phyloP scores from a whole-genome alignment of 1,140 invertebrate genomes.

The Triops longicaudatus region DNA sequence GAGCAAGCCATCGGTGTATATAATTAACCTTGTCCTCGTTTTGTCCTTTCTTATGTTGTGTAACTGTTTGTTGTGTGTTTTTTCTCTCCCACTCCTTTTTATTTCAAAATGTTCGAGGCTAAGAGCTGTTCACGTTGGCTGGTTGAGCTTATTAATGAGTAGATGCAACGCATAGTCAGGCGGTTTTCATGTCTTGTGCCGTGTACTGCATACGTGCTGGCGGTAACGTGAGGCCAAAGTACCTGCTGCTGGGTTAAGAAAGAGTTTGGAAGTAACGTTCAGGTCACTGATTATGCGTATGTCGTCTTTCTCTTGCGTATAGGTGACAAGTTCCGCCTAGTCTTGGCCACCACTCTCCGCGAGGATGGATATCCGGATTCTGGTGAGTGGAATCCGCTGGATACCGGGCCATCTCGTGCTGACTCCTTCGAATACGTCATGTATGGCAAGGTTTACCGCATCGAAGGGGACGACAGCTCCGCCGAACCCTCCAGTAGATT shows the following conservation, averaged over 20 bases:
- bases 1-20: background rate
- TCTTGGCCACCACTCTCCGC: conserved; percentile 85
- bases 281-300: background rate
- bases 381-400: conserved; percentile 82
- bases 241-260: background rate
- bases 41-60: background rate
- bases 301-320: conserved; percentile 33
- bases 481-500: conserved; percentile 75
- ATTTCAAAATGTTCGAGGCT: background rate
- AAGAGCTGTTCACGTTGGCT: background rate
- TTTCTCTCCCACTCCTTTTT: background rate
- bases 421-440: conserved; percentile 99
- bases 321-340: conserved; percentile 87
- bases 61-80: background rate
- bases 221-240: background rate
- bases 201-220: background rate
- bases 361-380: conserved; percentile 95
- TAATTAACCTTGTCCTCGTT: background rate
- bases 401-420: conserved; percentile 71
- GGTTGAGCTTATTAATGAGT: background rate
- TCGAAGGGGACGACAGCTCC: conserved; percentile 92
- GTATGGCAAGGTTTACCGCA: conserved; percentile 98
- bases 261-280: background rate
- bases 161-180: background rate
- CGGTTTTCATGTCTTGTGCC: background rate